Evolutionary conservation across 2,888 invertebrate species (phyloP), one percentile per base, ranked within the genome.

Genomic region (Scaptomyza cyrtandrae): DNA sequence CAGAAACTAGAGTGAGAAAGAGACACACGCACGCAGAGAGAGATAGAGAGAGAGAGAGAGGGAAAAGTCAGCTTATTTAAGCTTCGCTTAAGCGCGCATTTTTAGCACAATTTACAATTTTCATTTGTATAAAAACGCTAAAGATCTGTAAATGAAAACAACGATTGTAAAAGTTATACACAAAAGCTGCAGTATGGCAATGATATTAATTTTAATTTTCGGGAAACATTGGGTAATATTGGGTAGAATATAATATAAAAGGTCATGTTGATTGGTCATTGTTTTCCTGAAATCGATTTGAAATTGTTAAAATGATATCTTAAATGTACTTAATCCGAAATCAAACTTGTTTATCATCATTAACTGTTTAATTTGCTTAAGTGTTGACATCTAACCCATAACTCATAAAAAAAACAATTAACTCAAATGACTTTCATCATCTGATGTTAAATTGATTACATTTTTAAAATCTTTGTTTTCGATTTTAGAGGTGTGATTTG

Each of bases 31-130:
- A 11, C 19, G 46, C n/a, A 35, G 2, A 14, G 39, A 56, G 19
- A 9, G 9, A 39, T 0, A 16, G 41, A 41, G 4, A 9, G 39
- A 11, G 45, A 41, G 3, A 16, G 39, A 50, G 33, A 46, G 49
- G 60, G 33, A 64, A 41, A 52, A 49, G 53, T 55, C 49, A 63
- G 56, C 59, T 71, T 70, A 71, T 71, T 70, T 58, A 24, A 53
- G 55, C 31, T 39, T 39, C 35, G 61, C 59, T 59, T 71, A 58
- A 16, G 41, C 43, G 37, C 43, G 56, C 50, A 62, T 56, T 69
- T 69, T 72, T 56, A 62, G 44, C 33, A 35, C 62, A 60, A 65
- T 64, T 73, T 73, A 43, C 59, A 62, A 57, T 44, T 46, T 29
- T 37, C 35, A 50, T 7, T n/a, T 14, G 33, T 53, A 35, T 45